Evolutionary conservation across 2,113 vertebrate genomes (phyloP), one percentile per base, ranked within the genome.

Genomic region (Phycodurus eques): DNA sequence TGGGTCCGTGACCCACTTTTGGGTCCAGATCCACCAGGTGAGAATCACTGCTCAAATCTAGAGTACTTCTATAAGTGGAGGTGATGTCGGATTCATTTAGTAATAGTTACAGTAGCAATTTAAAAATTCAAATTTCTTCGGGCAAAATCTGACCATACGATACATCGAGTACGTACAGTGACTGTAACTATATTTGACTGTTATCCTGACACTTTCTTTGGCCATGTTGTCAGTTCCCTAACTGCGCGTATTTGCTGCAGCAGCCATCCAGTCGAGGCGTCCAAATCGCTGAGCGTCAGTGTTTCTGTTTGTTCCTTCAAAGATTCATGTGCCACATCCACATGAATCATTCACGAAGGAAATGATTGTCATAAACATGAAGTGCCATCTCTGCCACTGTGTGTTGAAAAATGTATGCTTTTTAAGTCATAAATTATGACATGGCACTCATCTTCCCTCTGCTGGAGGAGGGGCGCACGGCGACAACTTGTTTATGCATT

Each of bases 371-470:
- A 76, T 90, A 91, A 91, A 92, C 89, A 89, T 86, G 83, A 89
- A 86, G 88, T 83, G 85, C 87, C 84, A 85, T 85, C 88, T 71
- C 88, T 88, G 90, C 89, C 81, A 86, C 88, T 83, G 88, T 76
- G 85, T 42, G 43, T 81, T 92, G 86, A 93, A 91, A 93, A 80
- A 88, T 93, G 88, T 78, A 92, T 91, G 88, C 77, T 89, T 86
- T 87, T 87, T 83, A 86, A 87, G 83, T 91, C 88, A 92, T 91
- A 88, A 93, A 92, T 91, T 92, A 91, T 91, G 88, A 87, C 88
- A 76, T 51, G 72, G 71, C 54, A 73, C 77, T 87, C 79, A 81
- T 71, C 62, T 12, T 73, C 67, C 62, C 67, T 74, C 78, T 76
- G 73, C 72, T 35, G 63, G 20, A 20, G 68, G 71, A 66, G 69